Evolutionary conservation across 2,888 invertebrate genomes (phyloP), one percentile per base, ranked within the genome.

Genomic region (Cantharis flavilabris): DNA sequence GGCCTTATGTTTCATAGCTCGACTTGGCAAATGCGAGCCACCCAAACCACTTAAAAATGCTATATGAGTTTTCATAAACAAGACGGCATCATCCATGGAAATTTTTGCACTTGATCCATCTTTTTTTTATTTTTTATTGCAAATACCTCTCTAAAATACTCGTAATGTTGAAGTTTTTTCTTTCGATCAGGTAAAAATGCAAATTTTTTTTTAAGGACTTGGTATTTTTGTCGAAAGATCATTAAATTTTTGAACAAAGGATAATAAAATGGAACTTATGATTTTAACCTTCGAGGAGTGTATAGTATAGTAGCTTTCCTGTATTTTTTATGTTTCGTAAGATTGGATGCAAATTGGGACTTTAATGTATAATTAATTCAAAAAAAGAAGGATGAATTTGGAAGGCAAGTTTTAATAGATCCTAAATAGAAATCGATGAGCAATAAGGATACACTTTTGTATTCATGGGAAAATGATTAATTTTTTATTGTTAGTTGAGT

Each of bases 1-100:
- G 87, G 87, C 86, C 87, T 86, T 87, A 88, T 87, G 88, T 86
- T 87, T 86, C 85, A 85, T 85, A 79, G 83, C 83, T 82, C 81
- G 82, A 84, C 84, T 87, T 86, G 86, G 86, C 87, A 86, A 83
- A 83, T 83, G 83, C 80, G 76, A 77, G 77, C 79, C 74, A 75
- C 73, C 67, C 73, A 71, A 26, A 69, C 73, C 79, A 76, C 77
- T 78, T 80, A 80, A 81, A 81, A 78, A 78, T 78, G 71, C 71
- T 77, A 77, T 75, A 78, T 71, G 71, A 72, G 70, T 63, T 69
- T 73, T 71, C 77, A 75, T 79, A 79, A 79, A 79, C 78, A 74
- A 76, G 63, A 73, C 16, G 62, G 69, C 63, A 72, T 74, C 78
- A 26, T 73, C 73, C 67, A 73, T 76, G 62, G 70, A 76, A 74